Evolutionary conservation across 2,888 invertebrate genomes (phyloP).

Genomic region (Psylliodes chrysocephalus): DNA sequence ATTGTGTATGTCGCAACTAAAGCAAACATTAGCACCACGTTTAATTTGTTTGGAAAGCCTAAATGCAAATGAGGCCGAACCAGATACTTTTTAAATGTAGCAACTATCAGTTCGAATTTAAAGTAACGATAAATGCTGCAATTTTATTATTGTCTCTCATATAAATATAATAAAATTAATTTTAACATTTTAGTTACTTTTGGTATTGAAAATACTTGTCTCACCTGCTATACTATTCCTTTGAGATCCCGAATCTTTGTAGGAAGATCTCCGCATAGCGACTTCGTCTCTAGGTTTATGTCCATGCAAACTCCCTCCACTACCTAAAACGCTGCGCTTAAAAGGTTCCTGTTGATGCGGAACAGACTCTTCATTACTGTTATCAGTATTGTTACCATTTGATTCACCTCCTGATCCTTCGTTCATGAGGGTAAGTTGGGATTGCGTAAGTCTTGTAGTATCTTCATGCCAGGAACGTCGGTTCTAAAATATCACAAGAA

Average conservation of each 20-base stretch:
- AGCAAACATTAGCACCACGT: too few relatives aligned
- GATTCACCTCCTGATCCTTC: constrained; percentile 70
- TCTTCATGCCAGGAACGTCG: constrained; percentile 80
- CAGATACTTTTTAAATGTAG: too few relatives aligned
- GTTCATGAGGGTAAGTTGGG: constrained; percentile 73
- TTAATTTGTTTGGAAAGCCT: too few relatives aligned
- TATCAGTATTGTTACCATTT: constrained; percentile 82
- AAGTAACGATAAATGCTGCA: too few relatives aligned
- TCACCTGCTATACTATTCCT: constrained; percentile 60
- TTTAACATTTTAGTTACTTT: too few relatives aligned
- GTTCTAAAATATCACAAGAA: too few relatives aligned
- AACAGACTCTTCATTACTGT: constrained; percentile 72
- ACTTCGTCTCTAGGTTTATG: constrained; percentile 61
- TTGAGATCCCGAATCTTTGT: constrained; percentile 57
- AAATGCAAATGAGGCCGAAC: too few relatives aligned
- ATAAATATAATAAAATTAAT: too few relatives aligned
- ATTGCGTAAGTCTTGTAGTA: constrained; percentile 70
- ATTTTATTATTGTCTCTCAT: too few relatives aligned
- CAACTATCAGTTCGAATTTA: too few relatives aligned
- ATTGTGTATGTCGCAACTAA: too few relatives aligned
- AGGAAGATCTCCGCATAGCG: constrained; percentile 57
- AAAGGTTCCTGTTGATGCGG: constrained; percentile 47
- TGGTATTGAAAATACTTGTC: background rate
- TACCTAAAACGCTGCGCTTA: constrained; percentile 43
- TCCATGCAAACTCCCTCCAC: constrained; percentile 57